Conservation (phyloP, 2,797 vertebrate species). For the Okamejei kenojei region DNA sequence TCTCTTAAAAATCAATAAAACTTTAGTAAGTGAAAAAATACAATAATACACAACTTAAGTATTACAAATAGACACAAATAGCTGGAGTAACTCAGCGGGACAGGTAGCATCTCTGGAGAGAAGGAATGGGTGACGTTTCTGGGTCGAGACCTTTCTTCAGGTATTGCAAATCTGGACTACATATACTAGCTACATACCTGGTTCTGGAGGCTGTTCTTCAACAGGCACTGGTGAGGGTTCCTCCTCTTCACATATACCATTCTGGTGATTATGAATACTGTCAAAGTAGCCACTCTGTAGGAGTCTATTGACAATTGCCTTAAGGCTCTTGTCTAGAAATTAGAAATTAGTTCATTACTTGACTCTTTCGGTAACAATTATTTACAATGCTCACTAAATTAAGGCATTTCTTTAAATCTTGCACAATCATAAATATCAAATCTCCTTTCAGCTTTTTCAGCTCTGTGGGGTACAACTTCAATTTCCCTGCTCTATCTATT, state of each 20-base stretch:
- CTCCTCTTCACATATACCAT: slow-evolving; percentile 81
- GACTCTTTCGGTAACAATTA: not conserved
- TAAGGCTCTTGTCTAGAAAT: slow-evolving; percentile 78
- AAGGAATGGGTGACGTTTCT: no score
- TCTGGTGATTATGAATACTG: slow-evolving; percentile 80
- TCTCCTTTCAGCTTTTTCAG: not conserved
- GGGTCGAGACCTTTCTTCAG: no score
- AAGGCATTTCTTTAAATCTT: not conserved
- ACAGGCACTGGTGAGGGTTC: slow-evolving; percentile 61
- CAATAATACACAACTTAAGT: not conserved
- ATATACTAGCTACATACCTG: slow-evolving; percentile 58
- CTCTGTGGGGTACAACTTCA: not conserved
- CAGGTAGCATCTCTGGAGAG: no score
- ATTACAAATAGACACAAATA: no score
- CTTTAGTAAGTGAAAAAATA: no score
- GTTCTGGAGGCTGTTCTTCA: slow-evolving; percentile 66
- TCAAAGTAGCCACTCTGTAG: slow-evolving; percentile 89
- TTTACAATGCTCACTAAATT: not conserved
- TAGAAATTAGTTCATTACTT: not conserved
- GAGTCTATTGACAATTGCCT: slow-evolving; percentile 80
- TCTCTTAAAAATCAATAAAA: no score
- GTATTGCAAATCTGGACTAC: not conserved
- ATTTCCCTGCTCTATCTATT: no score
- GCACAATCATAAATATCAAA: not conserved
- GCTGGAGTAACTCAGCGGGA: no score